A percentile compares a stretch with the other conserved stretches of the same genome.
These are phyloP conservation scores for Oncorhynchus clarkii DNA, from an alignment of 2,113 vertebrate species.

Conservation along the genomic window DNA sequence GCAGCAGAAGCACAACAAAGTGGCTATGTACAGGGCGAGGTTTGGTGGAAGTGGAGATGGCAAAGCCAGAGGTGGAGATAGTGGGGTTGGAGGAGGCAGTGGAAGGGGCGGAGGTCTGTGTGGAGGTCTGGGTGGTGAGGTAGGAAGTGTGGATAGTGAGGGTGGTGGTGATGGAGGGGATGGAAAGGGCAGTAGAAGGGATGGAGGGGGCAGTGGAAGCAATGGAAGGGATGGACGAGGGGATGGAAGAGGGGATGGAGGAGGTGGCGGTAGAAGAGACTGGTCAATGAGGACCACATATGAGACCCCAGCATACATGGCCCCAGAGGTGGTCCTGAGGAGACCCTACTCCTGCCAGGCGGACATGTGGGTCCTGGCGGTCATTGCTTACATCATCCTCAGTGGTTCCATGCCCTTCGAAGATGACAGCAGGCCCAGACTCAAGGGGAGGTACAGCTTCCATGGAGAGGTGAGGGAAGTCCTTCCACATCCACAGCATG, in stretches of 20 bases:
- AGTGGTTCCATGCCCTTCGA: constrained; percentile 68
- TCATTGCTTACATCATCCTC: constrained; percentile 65
- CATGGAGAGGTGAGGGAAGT: constrained; percentile 46
- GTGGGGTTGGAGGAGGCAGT: neutral
- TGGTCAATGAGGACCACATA: constrained; percentile 44
- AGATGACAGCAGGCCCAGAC: constrained; percentile 47
- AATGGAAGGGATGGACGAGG: neutral
- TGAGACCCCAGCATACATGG: constrained; percentile 62
- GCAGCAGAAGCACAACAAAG: constrained; percentile 2
- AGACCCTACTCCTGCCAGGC: constrained; percentile 53
- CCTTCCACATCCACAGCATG: too few species aligned
- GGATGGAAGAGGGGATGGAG: neutral
- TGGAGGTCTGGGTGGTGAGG: neutral
- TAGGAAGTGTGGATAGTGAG: constrained; percentile 6
- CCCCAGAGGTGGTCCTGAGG: constrained; percentile 63
- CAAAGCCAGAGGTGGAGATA: constrained; percentile 14
- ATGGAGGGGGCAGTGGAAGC: neutral
- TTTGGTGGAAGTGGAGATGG: constrained; percentile 42
- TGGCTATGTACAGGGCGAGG: constrained; percentile 54
- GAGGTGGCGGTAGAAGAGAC: constrained; percentile 5
- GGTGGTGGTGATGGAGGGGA: neutral
- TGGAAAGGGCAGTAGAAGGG: neutral
- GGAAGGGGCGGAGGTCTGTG: too few species aligned
- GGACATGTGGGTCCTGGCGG: constrained; percentile 68
- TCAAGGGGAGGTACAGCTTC: constrained; percentile 62